Base-by-base conservation (phyloP, 2,797 vertebrate species). In the Sebastes kiyomatsui region DNA sequence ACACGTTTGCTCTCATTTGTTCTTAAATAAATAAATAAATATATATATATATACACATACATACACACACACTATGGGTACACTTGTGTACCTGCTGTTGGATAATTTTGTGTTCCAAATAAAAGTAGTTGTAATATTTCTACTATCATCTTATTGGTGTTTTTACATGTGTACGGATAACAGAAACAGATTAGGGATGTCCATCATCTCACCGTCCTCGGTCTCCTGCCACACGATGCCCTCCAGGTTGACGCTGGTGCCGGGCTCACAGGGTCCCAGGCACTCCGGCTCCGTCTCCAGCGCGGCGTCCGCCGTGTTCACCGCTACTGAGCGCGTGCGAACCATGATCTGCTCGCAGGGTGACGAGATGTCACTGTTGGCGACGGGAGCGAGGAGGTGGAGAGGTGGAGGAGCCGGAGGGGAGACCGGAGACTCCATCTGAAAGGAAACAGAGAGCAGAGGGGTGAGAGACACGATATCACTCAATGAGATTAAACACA, bases 151-250 rank as follows among this genome's bases (percentile, higher is more conserved):
- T 16, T 46, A 0, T 46, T 16, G 16, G 6, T 46, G 42, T 7
- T 46, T 42, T 46, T 16, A 46, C 42, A 46, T 46, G 16, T 46
- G 6, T 46, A 46, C 14, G 5, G 13, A 42, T 42, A 16, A 46
- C 42, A 56, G 49, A 52, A 52, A 14, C 35, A 16, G 22, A 58
- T 22, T 54, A 2, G 16, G 49, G 49, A 23, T 13, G 23, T 58
- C 56, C 18, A 46, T 46, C 42, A 28, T 62, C 98, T 97, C 93
- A 99, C 98, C 98, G 0, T 99, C 98, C 86, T 99, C 98, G 0
- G 98, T 99, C 93, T 99, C 98, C 90, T 99, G 98, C 98, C 98
- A 99, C 73, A 99, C 98, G 1, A 99, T 99, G 86, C 98, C 98
- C 92, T 99, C 98, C 84, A 99, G 96, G 94, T 98, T 99, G 82